A percentile compares a stretch with the other conserved stretches of the same genome.
These are phyloP conservation scores for Nymphalis c-album DNA, from an alignment of 2,888 invertebrate species.

Conservation along the genomic window DNA sequence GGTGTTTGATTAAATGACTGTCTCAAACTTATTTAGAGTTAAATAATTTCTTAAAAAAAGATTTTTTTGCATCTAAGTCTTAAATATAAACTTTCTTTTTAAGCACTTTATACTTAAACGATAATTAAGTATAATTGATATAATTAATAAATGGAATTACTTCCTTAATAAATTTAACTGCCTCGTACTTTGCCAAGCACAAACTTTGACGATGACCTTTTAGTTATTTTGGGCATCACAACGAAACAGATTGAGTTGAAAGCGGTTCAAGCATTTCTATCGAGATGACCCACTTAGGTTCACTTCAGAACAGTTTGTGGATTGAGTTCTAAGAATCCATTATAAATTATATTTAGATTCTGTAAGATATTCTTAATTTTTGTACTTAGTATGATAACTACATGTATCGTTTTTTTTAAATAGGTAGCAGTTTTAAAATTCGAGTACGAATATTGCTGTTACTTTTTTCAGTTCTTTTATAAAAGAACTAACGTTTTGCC, in stretches of 20 bases:
- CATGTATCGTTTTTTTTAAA: too few species aligned
- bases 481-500: too few species aligned
- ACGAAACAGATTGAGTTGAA: slow-evolving; percentile 52
- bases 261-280: slow-evolving; percentile 56
- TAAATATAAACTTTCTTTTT: too few species aligned
- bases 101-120: background rate
- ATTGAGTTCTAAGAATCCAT: slow-evolving; percentile 50
- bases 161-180: slow-evolving; percentile 70
- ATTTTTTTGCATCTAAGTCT: too few species aligned
- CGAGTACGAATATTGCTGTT: too few species aligned
- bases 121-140: slow-evolving; percentile 14
- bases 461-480: too few species aligned
- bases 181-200: slow-evolving; percentile 60
- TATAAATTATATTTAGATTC: slow-evolving; percentile 4
- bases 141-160: slow-evolving; percentile 52
- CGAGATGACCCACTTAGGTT: slow-evolving; percentile 63
- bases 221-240: slow-evolving; percentile 69
- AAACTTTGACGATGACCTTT: slow-evolving; percentile 66
- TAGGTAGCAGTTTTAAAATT: too few species aligned
- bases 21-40: too few species aligned
- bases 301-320: slow-evolving; percentile 31
- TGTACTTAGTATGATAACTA: too few species aligned
- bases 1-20: too few species aligned
- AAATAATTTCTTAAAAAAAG: too few species aligned
- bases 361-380: background rate